These are phyloP conservation scores for Araneus ventricosus DNA, from an alignment of 1,140 invertebrate genomes.

Conservation along the genomic window DNA sequence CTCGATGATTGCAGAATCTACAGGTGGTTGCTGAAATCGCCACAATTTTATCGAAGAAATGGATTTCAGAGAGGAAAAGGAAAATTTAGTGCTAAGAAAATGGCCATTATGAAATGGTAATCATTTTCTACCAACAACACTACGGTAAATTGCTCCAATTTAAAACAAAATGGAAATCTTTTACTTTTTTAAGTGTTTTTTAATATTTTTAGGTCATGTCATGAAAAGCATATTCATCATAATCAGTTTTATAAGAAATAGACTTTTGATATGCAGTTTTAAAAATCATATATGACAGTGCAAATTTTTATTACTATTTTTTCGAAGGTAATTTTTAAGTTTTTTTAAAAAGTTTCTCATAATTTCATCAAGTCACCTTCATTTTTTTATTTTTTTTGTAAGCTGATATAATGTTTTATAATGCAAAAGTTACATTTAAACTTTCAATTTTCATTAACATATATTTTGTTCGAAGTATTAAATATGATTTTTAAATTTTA, in stretches of 20 bases:
- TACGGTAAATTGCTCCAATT: conserved; percentile 37
- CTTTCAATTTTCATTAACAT: neutral
- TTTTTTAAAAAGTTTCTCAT: conserved; percentile 3
- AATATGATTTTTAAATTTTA: neutral
- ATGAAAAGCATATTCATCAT: conserved; percentile 49
- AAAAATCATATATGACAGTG: conserved; percentile 39
- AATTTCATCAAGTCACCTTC: neutral
- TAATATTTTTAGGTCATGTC: conserved; percentile 46
- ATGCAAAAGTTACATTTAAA: neutral
- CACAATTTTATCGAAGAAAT: neutral
- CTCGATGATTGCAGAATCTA: neutral
- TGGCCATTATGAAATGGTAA: neutral
- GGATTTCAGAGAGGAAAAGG: neutral
- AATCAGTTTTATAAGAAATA: conserved; percentile 56
- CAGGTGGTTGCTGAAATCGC: neutral
- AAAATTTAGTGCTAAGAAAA: conserved; percentile 17
- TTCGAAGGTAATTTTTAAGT: conserved; percentile 13
- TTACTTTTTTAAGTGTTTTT: conserved; percentile 46
- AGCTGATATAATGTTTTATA: conserved; percentile 1
- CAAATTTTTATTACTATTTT: conserved; percentile 49
- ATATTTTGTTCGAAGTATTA: neutral
- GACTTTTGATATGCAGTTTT: conserved; percentile 47
- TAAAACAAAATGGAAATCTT: neutral
- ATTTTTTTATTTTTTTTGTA: conserved; percentile 12
- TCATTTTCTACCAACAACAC: neutral